These are phyloP conservation scores for Andrena chrysosceles DNA, from an alignment of 2,888 invertebrate species.

Conservation along the genomic window DNA sequence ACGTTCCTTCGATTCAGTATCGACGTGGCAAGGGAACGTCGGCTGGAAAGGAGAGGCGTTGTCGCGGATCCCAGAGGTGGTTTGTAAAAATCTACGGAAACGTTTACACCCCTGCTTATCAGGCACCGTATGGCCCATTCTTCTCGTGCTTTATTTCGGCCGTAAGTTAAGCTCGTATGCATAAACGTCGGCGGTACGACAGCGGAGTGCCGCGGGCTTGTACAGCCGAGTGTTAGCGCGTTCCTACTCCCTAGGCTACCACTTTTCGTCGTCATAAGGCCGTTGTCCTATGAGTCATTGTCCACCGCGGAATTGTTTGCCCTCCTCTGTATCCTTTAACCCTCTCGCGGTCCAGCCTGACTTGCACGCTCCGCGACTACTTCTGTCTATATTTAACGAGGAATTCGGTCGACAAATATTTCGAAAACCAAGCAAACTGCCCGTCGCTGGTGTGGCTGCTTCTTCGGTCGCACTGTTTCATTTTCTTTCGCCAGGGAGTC, in stretches of 20 bases:
- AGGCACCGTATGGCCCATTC: slow-evolving; percentile 30
- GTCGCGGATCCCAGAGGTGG: not conserved
- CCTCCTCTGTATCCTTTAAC: slow-evolving; percentile 23
- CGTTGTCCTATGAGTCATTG: slow-evolving; percentile 67
- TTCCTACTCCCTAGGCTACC: slow-evolving; percentile 53
- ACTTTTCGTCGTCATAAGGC: slow-evolving; percentile 63
- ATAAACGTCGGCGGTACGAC: slow-evolving; percentile 43
- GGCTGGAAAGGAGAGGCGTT: not conserved
- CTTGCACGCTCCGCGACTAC: slow-evolving; percentile 20
- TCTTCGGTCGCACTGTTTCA: too few species aligned
- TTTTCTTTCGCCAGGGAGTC: not conserved
- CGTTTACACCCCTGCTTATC: slow-evolving; percentile 44
- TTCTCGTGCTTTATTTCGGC: slow-evolving; percentile 45
- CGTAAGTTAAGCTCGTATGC: slow-evolving; percentile 47
- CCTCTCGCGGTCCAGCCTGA: slow-evolving; percentile 14
- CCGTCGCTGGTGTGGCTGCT: not conserved
- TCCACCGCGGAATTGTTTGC: slow-evolving; percentile 54
- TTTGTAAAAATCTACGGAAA: slow-evolving; percentile 11
- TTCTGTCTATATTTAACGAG: slow-evolving; percentile 40
- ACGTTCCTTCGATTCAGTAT: not conserved
- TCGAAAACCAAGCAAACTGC: not conserved
- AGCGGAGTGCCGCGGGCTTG: slow-evolving; percentile 1
- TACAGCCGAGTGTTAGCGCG: slow-evolving; percentile 6
- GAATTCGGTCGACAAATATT: slow-evolving; percentile 8
- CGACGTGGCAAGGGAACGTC: slow-evolving; percentile 11